Conservation (phyloP, 2,113 vertebrate species). For the Phylloscopus trochiloides region DNA sequence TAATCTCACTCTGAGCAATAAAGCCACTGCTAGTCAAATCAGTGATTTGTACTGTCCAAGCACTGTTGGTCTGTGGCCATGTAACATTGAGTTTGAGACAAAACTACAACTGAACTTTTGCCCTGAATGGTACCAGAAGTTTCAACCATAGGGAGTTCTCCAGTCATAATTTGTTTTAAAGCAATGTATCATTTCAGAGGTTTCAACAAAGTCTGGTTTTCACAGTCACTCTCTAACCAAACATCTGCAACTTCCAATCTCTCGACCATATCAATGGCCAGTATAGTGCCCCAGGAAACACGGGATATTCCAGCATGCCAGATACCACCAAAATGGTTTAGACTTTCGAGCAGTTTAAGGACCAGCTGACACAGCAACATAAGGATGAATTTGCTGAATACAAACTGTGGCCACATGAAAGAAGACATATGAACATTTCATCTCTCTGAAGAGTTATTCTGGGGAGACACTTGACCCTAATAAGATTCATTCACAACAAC, state of each 20-base stretch:
- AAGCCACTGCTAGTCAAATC: background rate
- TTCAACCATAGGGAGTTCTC: background rate
- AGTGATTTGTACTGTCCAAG: background rate
- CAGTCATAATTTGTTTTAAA: background rate
- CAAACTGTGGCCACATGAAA: slow-evolving; percentile 42
- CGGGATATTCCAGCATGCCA: background rate
- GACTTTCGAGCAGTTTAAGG: background rate
- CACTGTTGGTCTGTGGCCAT: background rate
- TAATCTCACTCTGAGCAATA: background rate
- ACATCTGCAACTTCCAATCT: background rate
- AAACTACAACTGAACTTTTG: background rate
- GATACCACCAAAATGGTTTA: background rate
- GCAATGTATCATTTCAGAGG: background rate
- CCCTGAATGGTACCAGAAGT: background rate
- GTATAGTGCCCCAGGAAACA: background rate
- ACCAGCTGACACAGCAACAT: slow-evolving; percentile 34
- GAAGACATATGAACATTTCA: background rate
- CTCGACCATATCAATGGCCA: background rate
- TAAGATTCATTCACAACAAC: slow-evolving; percentile 18
- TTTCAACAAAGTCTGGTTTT: background rate
- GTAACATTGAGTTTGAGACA: background rate
- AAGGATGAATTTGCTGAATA: slow-evolving; percentile 7
- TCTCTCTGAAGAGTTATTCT: slow-evolving; percentile 33
- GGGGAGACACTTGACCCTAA: slow-evolving; percentile 26
- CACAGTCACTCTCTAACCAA: background rate